phyloP scores from a whole-genome alignment of 1,140 invertebrate species.

The Lysiphlebus fabarum region DNA sequence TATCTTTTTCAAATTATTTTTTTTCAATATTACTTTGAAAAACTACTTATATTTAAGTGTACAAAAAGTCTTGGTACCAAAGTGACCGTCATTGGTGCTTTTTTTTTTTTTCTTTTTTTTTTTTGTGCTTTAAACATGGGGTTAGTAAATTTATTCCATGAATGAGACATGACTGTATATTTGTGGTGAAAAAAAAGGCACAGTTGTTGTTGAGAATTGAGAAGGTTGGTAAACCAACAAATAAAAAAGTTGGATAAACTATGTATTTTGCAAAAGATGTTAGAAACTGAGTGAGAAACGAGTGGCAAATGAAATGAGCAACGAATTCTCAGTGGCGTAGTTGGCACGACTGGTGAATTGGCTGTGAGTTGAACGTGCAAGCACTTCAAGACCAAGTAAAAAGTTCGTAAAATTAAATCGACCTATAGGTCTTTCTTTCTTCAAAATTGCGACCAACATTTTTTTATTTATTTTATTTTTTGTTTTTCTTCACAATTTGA shows the following conservation, averaged over 20 bases:
- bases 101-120: not conserved
- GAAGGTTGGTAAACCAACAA: too few species aligned
- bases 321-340: slow-evolving; percentile 24
- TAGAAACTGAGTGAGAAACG: too few species aligned
- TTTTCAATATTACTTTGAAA: not conserved
- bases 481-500: not conserved
- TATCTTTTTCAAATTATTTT: not conserved
- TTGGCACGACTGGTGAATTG: slow-evolving; percentile 24
- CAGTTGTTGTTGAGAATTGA: slow-evolving; percentile 21
- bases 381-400: slow-evolving; percentile 23
- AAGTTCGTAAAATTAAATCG: slow-evolving; percentile 30
- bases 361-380: slow-evolving; percentile 26
- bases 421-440: slow-evolving; percentile 17
- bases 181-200: not conserved
- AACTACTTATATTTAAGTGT: not conserved
- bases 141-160: slow-evolving; percentile 17
- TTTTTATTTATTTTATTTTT: slow-evolving; percentile 10
- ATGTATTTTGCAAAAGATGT: too few species aligned
- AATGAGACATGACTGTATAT: slow-evolving; percentile 5
- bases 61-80: not conserved
- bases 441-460: slow-evolving; percentile 5
- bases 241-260: too few species aligned
- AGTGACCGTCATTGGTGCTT: slow-evolving; percentile 13
- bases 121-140: not conserved
- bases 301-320: slow-evolving; percentile 18